Percentiles rank a stretch among this genome's conserved stretches.
Evolutionary conservation across 2,113 vertebrate genomes (phyloP).

Genomic region (Zosterops japonicus): DNA sequence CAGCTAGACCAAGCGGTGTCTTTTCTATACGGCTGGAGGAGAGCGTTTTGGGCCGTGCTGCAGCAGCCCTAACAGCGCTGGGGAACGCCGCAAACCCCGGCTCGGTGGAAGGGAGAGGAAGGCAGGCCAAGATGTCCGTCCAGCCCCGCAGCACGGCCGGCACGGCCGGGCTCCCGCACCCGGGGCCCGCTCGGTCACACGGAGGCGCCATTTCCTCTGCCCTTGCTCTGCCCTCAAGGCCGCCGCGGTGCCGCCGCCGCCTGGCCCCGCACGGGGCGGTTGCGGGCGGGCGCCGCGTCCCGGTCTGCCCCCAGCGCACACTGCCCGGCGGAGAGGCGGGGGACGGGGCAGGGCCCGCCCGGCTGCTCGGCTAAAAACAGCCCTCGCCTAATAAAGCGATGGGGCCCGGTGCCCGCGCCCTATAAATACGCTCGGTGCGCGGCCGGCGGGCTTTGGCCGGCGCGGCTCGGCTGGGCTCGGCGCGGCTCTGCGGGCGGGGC

Average conservation of each 20-base stretch:
- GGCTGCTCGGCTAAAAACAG: slow-evolving; percentile 13
- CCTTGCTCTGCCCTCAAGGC: slow-evolving; percentile 44
- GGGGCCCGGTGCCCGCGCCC: slow-evolving; percentile 64
- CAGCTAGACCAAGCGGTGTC: neutral
- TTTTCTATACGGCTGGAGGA: too few relatives aligned
- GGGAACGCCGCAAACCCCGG: neutral
- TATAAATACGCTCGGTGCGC: slow-evolving; percentile 82
- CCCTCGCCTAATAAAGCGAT: slow-evolving; percentile 86
- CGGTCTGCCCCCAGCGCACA: neutral
- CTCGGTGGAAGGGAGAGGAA: neutral
- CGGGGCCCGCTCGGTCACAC: neutral
- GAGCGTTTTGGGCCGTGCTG: neutral
- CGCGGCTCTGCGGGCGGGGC: neutral
- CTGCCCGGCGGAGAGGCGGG: neutral
- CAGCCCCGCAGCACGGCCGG: neutral
- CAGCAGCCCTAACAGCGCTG: accelerated
- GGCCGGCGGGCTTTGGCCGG: slow-evolving; percentile 78
- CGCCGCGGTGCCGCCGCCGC: neutral
- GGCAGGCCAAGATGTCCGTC: neutral
- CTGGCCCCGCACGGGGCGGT: neutral
- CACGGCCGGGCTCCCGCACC: neutral
- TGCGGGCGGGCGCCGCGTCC: neutral
- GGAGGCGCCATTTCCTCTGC: slow-evolving; percentile 35
- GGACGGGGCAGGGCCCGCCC: neutral
- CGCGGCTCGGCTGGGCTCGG: neutral